These are phyloP conservation scores for Caenorhabditis remanei DNA, from an alignment of 1,140 invertebrate species.

Conservation along the genomic window DNA sequence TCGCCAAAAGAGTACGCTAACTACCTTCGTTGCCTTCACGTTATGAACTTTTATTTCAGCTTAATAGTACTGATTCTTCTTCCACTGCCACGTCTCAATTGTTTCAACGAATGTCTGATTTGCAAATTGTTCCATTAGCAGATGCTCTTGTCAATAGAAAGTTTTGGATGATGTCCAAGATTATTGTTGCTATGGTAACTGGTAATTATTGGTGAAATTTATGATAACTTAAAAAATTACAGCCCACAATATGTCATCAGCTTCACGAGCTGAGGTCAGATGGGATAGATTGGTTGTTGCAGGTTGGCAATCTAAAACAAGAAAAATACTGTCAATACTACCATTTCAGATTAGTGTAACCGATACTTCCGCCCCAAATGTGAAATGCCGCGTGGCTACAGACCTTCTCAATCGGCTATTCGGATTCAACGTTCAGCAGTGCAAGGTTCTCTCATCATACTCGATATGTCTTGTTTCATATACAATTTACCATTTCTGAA, in stretches of 20 bases:
- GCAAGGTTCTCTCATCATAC: neutral
- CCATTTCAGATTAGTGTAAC: constrained; percentile 7
- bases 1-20: neutral
- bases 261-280: constrained; percentile 7
- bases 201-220: neutral
- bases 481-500: neutral
- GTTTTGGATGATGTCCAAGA: constrained; percentile 50
- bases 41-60: neutral
- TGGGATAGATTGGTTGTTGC: constrained; percentile 18
- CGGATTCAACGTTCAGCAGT: constrained; percentile 30
- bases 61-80: neutral
- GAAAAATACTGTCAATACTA: neutral
- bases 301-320: neutral
- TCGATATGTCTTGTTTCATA: too few relatives aligned
- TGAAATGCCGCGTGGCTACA: constrained; percentile 1
- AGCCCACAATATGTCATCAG: constrained; percentile 11
- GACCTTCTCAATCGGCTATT: constrained; percentile 11
- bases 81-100: neutral
- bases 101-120: neutral
- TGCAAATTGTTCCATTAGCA: constrained; percentile 15
- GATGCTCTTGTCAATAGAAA: constrained; percentile 22
- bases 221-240: neutral
- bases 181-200: constrained; percentile 21
- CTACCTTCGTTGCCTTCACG: neutral
- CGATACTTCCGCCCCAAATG: neutral